Evolutionary conservation across 2,888 invertebrate species (phyloP), one percentile per base, ranked within the genome.

Genomic region (Oscheius sp.): DNA sequence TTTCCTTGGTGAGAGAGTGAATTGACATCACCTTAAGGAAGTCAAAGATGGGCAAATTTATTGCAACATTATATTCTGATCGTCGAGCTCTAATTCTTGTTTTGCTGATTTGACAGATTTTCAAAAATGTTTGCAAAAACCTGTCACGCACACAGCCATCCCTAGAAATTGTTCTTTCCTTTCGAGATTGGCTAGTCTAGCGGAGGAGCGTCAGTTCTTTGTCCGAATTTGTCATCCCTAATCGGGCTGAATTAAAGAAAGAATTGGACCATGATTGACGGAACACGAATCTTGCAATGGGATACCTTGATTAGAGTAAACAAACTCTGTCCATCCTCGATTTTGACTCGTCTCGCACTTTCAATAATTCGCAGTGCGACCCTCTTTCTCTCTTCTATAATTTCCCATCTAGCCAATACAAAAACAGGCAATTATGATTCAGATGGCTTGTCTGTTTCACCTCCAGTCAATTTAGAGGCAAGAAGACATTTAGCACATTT

Each of bases 231-330:
- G 4, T 12, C 23, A 20, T 48, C 25, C 48, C 10, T 25, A 48
- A 48, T 48, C 20, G 25, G 25, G 25, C 20, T 10, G 55, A 52
- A 52, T 52, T 27, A 52, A 52, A 52, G 52, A 37, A 61, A 61
- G 61, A 45, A 61, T 61, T 61, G 61, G 61, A 15, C 45, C 45
- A 45, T 45, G 61, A 61, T 61, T 61, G 61, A 33, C 17, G 45
- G 61, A 61, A 61, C 45, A 39, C 61, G 61, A 61, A 61, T 27
- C 61, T 17, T 61, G 61, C 61, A 61, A 61, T 45, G 61, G 45
- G 61, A 61, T 61, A 61, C 61, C 45, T 61, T 61, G 61, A 61
- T 61, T 61, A 61, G 61, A 45, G 45, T 45, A 61, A 61, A 61
- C 61, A 61, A 61, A 61, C 61, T 45, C 39, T 27, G 61, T 42